Base-by-base conservation (phyloP, 64 coral and sea anemone species). In the Pocillopora damicornis region DNA sequence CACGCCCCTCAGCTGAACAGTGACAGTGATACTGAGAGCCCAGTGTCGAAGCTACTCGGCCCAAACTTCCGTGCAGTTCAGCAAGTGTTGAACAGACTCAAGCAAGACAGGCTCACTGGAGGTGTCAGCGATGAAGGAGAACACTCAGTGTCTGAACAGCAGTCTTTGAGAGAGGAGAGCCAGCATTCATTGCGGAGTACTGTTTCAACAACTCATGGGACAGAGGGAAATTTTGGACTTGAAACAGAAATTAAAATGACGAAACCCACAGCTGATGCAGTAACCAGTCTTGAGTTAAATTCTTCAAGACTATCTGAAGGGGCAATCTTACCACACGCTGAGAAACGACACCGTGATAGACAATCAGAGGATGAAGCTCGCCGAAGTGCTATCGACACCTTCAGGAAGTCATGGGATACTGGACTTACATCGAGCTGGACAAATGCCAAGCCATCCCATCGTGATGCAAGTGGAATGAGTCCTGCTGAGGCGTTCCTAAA, bases 31-130 rank as follows among this genome's bases (percentile, higher is more conserved):
- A 90, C 86, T 1, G 90, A 89, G 37, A 98, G 96, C 65, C 97
- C 97, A 9, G 97, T 99, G 6, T 95, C 97, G n/a, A 95, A 92
- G 76, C 90, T 99, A 42, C 91, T 99, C n/a, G 97, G 97, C 22
- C 97, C 97, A 86, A 95, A 91, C 79, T 99, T 99, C 61, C 94
- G 79, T 75, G 97, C 93, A 37, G 92, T 94, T 14, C 90, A 99
- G 35, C 60, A 99, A 60, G 91, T 95, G 77, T 75, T 99, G 35
- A 69, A 95, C 17, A 89, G 87, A 74, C 81, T 90, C 61, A 95
- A 88, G 85, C 86, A 88, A 75, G 88, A 92, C 68, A 88, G 72
- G 59, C 88, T 99, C 74, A 30, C 57, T 22, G 59, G 61, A 61
- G 79, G 69, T 23, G 76, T 72, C 16, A 86, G 30, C 72, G 81